Evolutionary conservation across 2,113 vertebrate genomes (phyloP), one percentile per base, ranked within the genome.

Genomic region (Piliocolobus tephrosceles): DNA sequence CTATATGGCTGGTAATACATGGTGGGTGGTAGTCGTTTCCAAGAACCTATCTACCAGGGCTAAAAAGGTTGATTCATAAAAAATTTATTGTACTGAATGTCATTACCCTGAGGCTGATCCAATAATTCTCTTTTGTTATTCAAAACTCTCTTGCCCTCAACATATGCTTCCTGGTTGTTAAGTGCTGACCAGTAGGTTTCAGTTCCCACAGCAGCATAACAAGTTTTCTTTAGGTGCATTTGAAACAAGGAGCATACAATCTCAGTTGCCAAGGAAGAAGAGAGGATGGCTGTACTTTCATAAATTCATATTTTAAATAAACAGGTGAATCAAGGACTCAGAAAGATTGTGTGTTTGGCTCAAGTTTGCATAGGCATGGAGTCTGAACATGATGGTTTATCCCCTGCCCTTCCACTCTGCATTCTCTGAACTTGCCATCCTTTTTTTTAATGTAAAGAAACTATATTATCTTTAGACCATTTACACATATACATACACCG

Each of bases 241-340:
- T 78, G 32, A 97, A 89, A 91, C 47, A 81, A 90, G 8, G 5
- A 35, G 3, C 64, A 66, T 30, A 35, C 12, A 17, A 22, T 72
- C 7, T 85, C 17, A 94, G 30, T 14, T 73, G 6, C 11, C 3
- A 70, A 78, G 23, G 25, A 32, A 40, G 30, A 79, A 80, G 14
- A 79, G 25, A 72, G 6, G 92, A 50, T 64, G 25, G 3, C 14
- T 82, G 17, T 40, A 35, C 10, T 89, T 76, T 92, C n/a, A 27
- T 50, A 72, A 95, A 85, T 80, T 78, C 11, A 17, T 57, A 87
- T 58, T 80, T 82, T 88, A 87, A 95, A 68, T 86, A 23, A 88
- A 35, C 4, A 40, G 2, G 8, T 75, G 20, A 94, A 81, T 52
- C 52, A 45, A 43, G 3, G 23, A 66, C 43, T 75, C 9, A 43